Evolutionary conservation across 1,140 invertebrate species (phyloP).

Genomic region (Acromyrmex charruanus): DNA sequence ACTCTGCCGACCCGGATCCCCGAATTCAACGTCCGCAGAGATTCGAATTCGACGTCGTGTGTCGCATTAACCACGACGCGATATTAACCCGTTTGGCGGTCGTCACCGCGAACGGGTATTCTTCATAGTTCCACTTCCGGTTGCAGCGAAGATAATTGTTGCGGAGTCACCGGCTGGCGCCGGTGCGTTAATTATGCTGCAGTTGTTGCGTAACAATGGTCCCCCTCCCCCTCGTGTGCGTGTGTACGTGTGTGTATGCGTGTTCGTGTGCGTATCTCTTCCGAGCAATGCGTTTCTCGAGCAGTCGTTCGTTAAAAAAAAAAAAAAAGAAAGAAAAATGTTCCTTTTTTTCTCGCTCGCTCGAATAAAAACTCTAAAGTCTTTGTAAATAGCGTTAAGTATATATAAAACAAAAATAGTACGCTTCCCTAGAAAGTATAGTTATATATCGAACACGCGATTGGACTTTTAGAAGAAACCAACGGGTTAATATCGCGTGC

Average conservation of each 20-base stretch:
- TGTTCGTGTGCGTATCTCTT: slow-evolving; percentile 28
- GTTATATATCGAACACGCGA: slow-evolving; percentile 25
- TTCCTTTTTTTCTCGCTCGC: slow-evolving; percentile 31
- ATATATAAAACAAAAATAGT: slow-evolving; percentile 39
- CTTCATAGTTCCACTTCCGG: slow-evolving; percentile 44
- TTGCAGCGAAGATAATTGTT: slow-evolving; percentile 24
- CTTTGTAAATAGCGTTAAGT: slow-evolving; percentile 52
- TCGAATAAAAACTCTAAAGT: slow-evolving; percentile 32
- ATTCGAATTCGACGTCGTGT: not conserved
- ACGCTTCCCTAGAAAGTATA: slow-evolving; percentile 50
- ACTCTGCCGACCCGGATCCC: not conserved
- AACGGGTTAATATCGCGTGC: slow-evolving; percentile 41
- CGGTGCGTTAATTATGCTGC: slow-evolving; percentile 3
- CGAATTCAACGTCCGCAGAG: slow-evolving; percentile 26
- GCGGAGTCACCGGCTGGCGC: slow-evolving; percentile 35
- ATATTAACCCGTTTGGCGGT: slow-evolving; percentile 26
- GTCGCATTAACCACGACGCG: not conserved
- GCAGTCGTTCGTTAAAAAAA: slow-evolving; percentile 25
- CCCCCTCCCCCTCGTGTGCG: not conserved
- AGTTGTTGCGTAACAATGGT: slow-evolving; percentile 33
- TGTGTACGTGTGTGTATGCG: not conserved
- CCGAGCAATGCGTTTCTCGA: slow-evolving; percentile 53
- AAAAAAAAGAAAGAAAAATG: not conserved
- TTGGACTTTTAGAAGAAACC: slow-evolving; percentile 8
- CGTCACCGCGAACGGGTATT: slow-evolving; percentile 15